These are phyloP conservation scores for Macrobrachium rosenbergii DNA, from an alignment of 1,140 invertebrate species.

Conservation along the genomic window DNA sequence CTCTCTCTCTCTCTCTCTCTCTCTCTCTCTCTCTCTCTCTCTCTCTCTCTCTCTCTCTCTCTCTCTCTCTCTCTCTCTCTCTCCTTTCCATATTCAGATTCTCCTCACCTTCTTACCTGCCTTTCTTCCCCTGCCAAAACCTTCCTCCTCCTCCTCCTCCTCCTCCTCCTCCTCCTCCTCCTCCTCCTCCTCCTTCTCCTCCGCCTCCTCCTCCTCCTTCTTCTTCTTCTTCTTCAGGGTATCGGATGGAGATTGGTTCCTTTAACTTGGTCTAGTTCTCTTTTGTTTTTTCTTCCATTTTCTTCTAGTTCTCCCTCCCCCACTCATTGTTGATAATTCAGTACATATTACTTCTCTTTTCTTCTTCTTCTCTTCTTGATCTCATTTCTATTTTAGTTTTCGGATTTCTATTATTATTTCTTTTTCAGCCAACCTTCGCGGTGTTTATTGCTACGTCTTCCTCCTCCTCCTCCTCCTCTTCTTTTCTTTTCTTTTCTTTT, in stretches of 20 bases:
- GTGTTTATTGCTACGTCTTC: neutral
- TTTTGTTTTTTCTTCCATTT: too few species aligned
- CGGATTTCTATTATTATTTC: neutral
- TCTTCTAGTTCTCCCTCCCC: too few species aligned
- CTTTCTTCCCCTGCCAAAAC: neutral
- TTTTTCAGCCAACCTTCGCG: neutral
- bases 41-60: neutral
- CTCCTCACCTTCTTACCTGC: neutral
- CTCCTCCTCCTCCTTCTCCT: neutral
- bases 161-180: neutral
- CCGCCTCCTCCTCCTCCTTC: too few species aligned
- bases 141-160: neutral
- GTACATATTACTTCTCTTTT: too few species aligned
- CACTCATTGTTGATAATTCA: too few species aligned
- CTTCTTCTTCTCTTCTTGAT: neutral
- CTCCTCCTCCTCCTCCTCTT: too few species aligned
- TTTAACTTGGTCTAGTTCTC: too few species aligned
- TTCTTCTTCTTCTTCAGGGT: too few species aligned
- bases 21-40: slow-evolving; percentile 1
- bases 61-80: neutral
- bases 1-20: neutral
- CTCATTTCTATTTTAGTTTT: neutral
- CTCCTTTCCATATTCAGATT: neutral
- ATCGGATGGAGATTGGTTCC: too few species aligned
- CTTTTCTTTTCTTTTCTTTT: too few species aligned